Evolutionary conservation across 2,797 vertebrate genomes (phyloP), one percentile per base, ranked within the genome.

Genomic region (Tolypeutes matacus): DNA sequence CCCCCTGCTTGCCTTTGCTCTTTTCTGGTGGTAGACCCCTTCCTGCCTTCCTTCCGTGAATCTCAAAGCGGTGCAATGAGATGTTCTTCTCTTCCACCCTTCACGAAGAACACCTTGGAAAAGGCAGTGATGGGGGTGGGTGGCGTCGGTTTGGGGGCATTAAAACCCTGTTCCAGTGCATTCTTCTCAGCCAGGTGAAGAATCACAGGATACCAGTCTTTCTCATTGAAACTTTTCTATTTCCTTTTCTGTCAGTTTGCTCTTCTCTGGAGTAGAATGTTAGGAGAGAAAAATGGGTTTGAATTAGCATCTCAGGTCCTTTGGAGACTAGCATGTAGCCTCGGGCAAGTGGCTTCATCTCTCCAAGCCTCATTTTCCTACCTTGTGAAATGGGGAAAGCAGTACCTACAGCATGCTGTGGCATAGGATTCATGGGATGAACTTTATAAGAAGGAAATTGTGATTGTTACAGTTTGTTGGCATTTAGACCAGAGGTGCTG

Each of bases 401-500:
- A 65, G 60, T 62, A 64, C 6, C 18, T 14, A 4, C 9, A 1
- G 3, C 7, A 4, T 0, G 0, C 34, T 10, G 3, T 51, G 51
- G n/a, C 9, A 4, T 13, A 29, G 39, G 39, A 34, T 12, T 49
- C 15, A 25, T 0, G 1, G 53, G 4, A 46, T 51, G 31, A 13
- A 27, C 15, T 58, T 84, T 58, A 21, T 36, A 69, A 42, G 34
- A 86, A 7, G 49, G 58, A 46, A 34, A 46, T 49, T 53, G n/a
- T 31, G 13, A 29, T 29, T 25, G 7, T 87, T 46, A 73, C 21
- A 39, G 11, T 46, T 62, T 95, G 23, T 62, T 39, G 76, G 56
- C 70, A 42, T 53, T 15, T 53, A 46, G 53, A 31, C 7, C 14
- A 46, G 46, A 51, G 42, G 29, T 36, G 17, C 36, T 34, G 15